Percentiles rank a stretch among this genome's conserved stretches.
Evolutionary conservation across 2,797 vertebrate species (phyloP).

Genomic region (Argyrosomus regius): DNA sequence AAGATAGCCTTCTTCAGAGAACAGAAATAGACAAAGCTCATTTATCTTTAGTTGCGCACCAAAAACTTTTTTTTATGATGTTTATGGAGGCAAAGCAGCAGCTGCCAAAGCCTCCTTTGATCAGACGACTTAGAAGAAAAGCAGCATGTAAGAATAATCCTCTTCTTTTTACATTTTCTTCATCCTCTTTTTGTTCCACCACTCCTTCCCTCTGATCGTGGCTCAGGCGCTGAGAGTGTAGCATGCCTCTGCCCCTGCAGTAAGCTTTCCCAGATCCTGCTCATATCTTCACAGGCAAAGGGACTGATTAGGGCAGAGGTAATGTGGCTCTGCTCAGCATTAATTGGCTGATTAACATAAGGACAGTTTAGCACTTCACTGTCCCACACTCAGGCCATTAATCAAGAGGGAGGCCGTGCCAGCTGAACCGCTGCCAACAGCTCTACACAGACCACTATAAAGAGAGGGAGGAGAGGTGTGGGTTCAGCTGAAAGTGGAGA

Average conservation of each 20-base stretch:
- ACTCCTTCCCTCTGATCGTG: neutral
- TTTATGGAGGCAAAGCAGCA: slow-evolving; percentile 51
- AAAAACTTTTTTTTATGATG: slow-evolving; percentile 48
- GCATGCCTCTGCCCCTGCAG: slow-evolving; percentile 30
- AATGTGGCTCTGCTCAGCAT: slow-evolving; percentile 75
- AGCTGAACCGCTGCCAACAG: slow-evolving; percentile 79
- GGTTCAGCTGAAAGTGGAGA: slow-evolving; percentile 62
- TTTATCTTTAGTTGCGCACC: slow-evolving; percentile 53
- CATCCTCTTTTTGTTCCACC: slow-evolving; percentile 15
- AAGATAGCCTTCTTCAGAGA: slow-evolving; percentile 25
- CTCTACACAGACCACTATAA: slow-evolving; percentile 59
- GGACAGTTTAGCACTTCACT: slow-evolving; percentile 84
- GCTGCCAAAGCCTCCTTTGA: slow-evolving; percentile 46
- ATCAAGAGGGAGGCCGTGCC: slow-evolving; percentile 76
- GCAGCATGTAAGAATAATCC: slow-evolving; percentile 30
- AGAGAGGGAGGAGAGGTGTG: slow-evolving; percentile 55
- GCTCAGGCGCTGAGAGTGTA: neutral
- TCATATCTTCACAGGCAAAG: slow-evolving; percentile 61
- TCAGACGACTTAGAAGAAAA: slow-evolving; percentile 32
- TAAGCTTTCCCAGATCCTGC: slow-evolving; percentile 51
- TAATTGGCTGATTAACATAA: slow-evolving; percentile 88
- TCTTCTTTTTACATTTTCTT: slow-evolving; percentile 18
- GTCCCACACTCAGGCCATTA: slow-evolving; percentile 80
- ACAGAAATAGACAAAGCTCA: slow-evolving; percentile 53
- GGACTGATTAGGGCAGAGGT: slow-evolving; percentile 78